Conservation (phyloP, 2,888 invertebrate genomes). For the Anticlea derivata region DNA sequence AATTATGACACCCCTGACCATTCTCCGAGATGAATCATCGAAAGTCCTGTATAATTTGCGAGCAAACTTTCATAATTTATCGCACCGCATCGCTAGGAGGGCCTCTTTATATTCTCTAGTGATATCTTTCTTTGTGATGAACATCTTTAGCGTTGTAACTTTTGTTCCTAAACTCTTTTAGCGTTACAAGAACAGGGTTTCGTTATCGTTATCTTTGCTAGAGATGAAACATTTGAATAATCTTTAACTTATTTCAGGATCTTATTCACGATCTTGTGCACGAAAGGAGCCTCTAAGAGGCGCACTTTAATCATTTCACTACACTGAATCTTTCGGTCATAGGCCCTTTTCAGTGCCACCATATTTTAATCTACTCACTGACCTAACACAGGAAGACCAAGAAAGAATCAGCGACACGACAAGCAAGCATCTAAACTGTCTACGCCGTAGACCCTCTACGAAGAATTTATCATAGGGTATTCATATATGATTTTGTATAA, state of each 20-base stretch:
- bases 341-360: no score
- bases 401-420: no score
- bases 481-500: no score
- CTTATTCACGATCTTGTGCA: no score
- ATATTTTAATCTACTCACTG: no score
- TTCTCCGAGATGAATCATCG: slow-evolving; percentile 34
- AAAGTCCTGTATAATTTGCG: slow-evolving; percentile 33
- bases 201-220: slow-evolving; percentile 9
- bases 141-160: slow-evolving; percentile 26
- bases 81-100: slow-evolving; percentile 26
- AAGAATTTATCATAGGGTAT: no score
- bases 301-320: no score
- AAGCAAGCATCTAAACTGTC: no score
- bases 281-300: no score
- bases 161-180: slow-evolving; percentile 25
- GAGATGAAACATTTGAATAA: not conserved
- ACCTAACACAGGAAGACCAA: no score
- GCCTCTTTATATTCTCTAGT: slow-evolving; percentile 35
- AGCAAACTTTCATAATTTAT: slow-evolving; percentile 37
- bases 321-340: no score
- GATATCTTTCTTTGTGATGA: slow-evolving; percentile 34
- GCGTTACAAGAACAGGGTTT: slow-evolving; percentile 12
- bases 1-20: slow-evolving; percentile 19
- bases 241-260: slow-evolving; percentile 2
- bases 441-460: no score